Evolutionary conservation across 2,113 vertebrate genomes (phyloP), one percentile per base, ranked within the genome.

Genomic region (Salvelinus sp.): DNA sequence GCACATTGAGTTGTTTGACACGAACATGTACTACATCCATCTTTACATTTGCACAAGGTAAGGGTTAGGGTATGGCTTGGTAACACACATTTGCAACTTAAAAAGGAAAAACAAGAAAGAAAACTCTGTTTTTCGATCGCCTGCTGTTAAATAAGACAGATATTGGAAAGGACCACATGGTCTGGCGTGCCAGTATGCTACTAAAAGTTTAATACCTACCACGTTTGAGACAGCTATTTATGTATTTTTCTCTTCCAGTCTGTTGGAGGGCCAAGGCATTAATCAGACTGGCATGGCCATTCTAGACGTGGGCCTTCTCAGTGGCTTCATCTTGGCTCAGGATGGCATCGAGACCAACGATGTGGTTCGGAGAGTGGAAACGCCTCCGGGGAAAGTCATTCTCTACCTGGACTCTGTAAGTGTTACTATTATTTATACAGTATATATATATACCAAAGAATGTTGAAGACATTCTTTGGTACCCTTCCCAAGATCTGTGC

Each of bases 351-450:
- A 68, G 13, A 81, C 90, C n/a, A 70, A 86, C 1, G 70, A 80
- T 0, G 81, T 83, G 0, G 9, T 97, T 50, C 95, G 90, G 87
- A 96, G 91, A 73, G 91, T 95, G 18, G 97, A 98, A 79, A 86
- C 89, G 0, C 77, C 82, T 12, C 87, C 88, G 23, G 95, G 94
- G 57, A 95, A 93, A 86, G 85, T 97, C 77, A 87, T 93, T 83
- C 79, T 98, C n/a, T 98, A 98, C 80, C 91, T 98, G 47, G 95
- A 97, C 81, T 95, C 94, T 20, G 97, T 98, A 85, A 95, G 97
- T 0, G 25, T 66, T 38, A 18, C 38, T 44, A 44, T 33, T 33
- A 6, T 33, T 6, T 33, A 33, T 33, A 33, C 1, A 33, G 25
- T 12, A 14, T 54, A 18, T 14, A 14, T 54, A 18, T 54, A 2